A percentile compares a stretch with the other conserved stretches of the same genome.
Conservation (phyloP, 2,888 invertebrate species). For the Nebria brevicollis region DNA sequence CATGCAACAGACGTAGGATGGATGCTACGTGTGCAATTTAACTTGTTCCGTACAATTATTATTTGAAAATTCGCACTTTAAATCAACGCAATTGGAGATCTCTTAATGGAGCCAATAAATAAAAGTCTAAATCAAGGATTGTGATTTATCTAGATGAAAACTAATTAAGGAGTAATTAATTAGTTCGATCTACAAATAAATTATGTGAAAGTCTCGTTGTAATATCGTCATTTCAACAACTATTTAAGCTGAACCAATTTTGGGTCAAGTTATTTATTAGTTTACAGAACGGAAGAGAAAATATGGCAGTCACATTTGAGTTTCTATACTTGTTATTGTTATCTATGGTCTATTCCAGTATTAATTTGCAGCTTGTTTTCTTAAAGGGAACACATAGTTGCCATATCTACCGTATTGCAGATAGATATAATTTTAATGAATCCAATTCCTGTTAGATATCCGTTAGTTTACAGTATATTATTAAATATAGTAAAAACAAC, state of each 20-base stretch:
- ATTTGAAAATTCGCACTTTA: background rate
- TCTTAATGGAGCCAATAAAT: background rate
- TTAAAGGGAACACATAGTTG: no score
- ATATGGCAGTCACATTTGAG: background rate
- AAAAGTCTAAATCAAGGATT: background rate
- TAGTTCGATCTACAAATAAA: slow-evolving; percentile 38
- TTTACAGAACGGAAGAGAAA: background rate
- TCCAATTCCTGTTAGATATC: background rate
- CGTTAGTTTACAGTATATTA: background rate
- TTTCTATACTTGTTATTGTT: background rate
- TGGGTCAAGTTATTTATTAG: background rate
- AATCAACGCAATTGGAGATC: background rate
- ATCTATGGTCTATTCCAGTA: no score
- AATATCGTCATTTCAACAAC: slow-evolving; percentile 32
- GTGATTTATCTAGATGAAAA: slow-evolving; percentile 39
- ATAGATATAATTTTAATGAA: background rate
- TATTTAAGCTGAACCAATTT: slow-evolving; percentile 34
- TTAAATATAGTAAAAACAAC: slow-evolving; percentile 23
- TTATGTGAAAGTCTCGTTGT: slow-evolving; percentile 42
- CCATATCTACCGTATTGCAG: background rate
- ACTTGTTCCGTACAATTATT: no score
- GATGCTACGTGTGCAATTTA: no score
- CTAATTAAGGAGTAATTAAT: slow-evolving; percentile 45
- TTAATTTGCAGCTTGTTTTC: no score
- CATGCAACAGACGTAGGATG: no score